Evolutionary conservation across 2,888 invertebrate genomes (phyloP).

Genomic region (Diaperis boleti): DNA sequence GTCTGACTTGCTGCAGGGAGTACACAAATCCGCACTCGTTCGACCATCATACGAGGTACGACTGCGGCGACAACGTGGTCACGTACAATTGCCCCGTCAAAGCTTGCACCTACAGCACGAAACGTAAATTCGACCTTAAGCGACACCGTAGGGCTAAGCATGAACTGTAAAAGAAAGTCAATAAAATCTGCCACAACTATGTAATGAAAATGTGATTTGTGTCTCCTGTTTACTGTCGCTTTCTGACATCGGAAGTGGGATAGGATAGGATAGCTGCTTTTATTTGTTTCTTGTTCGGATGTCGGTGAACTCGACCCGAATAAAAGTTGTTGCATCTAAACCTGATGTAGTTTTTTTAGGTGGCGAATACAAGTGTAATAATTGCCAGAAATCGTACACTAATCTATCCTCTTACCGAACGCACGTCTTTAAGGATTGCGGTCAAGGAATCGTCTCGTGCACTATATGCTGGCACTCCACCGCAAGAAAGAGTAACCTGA

Average conservation of each 20-base stretch:
- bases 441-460: conserved; percentile 17
- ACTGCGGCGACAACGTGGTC: conserved; percentile 14
- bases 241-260: no score
- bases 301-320: no score
- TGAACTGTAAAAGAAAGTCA: conserved; percentile 1
- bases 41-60: conserved; percentile 21
- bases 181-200: neutral
- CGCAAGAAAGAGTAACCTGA: conserved; percentile 1
- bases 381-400: conserved; percentile 3
- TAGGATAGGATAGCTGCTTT: no score
- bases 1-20: conserved; percentile 1
- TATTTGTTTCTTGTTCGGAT: no score
- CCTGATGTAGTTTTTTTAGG: no score
- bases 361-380: conserved; percentile 1
- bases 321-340: neutral
- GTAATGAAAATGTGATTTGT: neutral
- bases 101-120: conserved; percentile 8
- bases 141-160: conserved; percentile 11
- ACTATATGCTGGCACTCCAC: neutral
- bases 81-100: conserved; percentile 5
- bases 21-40: conserved; percentile 13
- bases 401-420: neutral
- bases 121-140: conserved; percentile 17
- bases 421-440: conserved; percentile 12
- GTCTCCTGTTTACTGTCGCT: no score